Conservation (phyloP, 2,888 invertebrate species). For the Psylliodes chrysocephalus region DNA sequence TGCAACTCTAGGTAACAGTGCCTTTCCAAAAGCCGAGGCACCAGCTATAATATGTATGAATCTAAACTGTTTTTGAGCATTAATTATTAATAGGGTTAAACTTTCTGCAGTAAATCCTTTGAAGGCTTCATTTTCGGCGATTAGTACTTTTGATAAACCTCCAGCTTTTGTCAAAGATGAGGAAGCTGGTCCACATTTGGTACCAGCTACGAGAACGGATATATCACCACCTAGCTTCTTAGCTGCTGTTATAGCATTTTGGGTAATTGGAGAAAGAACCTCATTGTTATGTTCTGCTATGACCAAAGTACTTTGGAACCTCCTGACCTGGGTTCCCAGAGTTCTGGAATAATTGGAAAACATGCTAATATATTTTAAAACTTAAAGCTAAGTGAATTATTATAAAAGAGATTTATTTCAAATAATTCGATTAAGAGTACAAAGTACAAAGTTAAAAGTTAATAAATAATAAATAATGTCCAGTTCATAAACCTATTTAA, state of each 20-base stretch:
- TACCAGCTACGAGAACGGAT: slow-evolving; percentile 90
- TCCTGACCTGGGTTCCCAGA: slow-evolving; percentile 61
- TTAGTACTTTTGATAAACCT: slow-evolving; percentile 87
- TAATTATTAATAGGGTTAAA: slow-evolving; percentile 86
- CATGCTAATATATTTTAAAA: neutral
- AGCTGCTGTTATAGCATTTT: slow-evolving; percentile 93
- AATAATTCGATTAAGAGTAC: neutral
- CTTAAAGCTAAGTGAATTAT: neutral
- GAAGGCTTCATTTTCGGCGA: slow-evolving; percentile 91
- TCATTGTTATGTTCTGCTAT: slow-evolving; percentile 97
- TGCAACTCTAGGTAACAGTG: slow-evolving; percentile 88
- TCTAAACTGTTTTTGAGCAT: slow-evolving; percentile 92
- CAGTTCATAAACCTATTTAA: too few species aligned
- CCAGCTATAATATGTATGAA: slow-evolving; percentile 96
- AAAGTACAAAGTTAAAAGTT: slow-evolving; percentile 17
- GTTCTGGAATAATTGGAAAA: slow-evolving; percentile 24
- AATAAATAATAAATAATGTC: too few species aligned
- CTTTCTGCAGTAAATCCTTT: slow-evolving; percentile 92
- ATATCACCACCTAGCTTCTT: slow-evolving; percentile 92
- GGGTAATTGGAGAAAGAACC: slow-evolving; percentile 83
- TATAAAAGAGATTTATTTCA: neutral
- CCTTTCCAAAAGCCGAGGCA: slow-evolving; percentile 94
- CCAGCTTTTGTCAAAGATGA: slow-evolving; percentile 84
- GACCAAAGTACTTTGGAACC: slow-evolving; percentile 91
- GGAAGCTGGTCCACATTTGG: slow-evolving; percentile 86